Evolutionary conservation across 2,888 invertebrate species (phyloP), one percentile per base, ranked within the genome.

Genomic region (Baronia brevicornis): DNA sequence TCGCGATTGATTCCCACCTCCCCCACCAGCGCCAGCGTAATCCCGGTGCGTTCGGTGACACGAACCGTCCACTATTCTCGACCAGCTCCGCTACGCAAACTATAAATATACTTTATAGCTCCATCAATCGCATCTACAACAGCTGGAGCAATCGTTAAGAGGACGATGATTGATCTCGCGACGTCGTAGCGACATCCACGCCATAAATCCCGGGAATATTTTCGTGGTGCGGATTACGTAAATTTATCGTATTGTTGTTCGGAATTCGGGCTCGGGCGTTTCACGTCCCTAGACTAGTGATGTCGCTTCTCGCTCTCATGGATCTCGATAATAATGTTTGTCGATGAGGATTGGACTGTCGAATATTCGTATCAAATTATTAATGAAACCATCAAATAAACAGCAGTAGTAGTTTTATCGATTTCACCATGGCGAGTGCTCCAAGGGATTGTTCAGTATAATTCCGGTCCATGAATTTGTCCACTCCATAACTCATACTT

Each of bases 31-130:
- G 5, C 18, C 13, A 7, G 20, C 32, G 23, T 41, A 44, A 49
- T 46, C 60, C 55, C 47, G 49, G 47, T 51, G 45, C 46, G 51
- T 58, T 56, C 57, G 59, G 51, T 60, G 61, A 60, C 69, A 64
- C 65, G 57, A 65, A 66, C 62, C 71, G 60, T 53, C 43, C 56
- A 63, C 66, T 71, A 67, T 70, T 69, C 67, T 54, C 59, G 63
- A 64, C 62, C 63, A 59, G 55, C 65, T 60, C 56, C 53, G 43
- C 48, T 60, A 56, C 53, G 43, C 48, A 57, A 47, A 56, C 74
- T 74, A 78, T 79, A 79, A 79, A 79, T 80, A 79, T 74, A 74
- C 65, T 78, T 80, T 74, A 80, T 75, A 67, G 74, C 60, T 66
- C 75, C 63, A 82, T 80, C 78, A 80, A 79, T 80, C 79, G 54